Conservation (phyloP, 2,888 invertebrate species). For the Drosophila seclusa region DNA sequence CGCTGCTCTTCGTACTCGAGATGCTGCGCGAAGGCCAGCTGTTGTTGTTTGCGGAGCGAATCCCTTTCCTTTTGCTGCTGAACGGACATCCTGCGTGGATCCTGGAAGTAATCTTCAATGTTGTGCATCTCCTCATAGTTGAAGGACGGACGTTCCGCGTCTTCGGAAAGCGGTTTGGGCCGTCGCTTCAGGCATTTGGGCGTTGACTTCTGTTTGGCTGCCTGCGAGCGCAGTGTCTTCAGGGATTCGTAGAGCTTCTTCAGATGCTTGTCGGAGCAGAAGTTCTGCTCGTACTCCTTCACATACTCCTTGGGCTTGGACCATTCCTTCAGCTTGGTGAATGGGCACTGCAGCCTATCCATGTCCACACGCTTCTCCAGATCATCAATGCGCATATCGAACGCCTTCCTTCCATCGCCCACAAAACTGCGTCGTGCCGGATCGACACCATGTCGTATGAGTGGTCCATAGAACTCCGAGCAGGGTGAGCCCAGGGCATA, state of each 20-base stretch:
- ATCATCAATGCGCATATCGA: constrained; percentile 81
- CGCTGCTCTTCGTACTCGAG: background rate
- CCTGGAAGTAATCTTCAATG: constrained; percentile 11
- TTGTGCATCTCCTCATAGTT: constrained; percentile 27
- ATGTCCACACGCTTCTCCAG: constrained; percentile 77
- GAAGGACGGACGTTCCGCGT: background rate
- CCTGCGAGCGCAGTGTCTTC: constrained; percentile 69
- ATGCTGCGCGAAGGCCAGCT: constrained; percentile 26
- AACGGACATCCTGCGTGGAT: background rate
- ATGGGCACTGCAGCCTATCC: constrained; percentile 73
- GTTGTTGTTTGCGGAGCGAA: background rate
- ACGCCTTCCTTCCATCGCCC: constrained; percentile 70
- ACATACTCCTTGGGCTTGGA: constrained; percentile 80
- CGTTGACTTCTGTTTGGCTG: constrained; percentile 57
- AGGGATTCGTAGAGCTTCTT: constrained; percentile 82
- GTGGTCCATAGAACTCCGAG: constrained; percentile 88
- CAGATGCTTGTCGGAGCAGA: constrained; percentile 81
- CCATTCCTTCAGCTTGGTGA: constrained; percentile 78
- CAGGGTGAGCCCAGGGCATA: constrained; percentile 86
- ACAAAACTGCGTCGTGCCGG: constrained; percentile 87
- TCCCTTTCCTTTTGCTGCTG: accelerated
- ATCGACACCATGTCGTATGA: constrained; percentile 88
- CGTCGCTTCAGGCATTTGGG: constrained; percentile 76
- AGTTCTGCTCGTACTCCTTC: constrained; percentile 82
- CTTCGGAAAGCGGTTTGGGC: constrained; percentile 1